Evolutionary conservation across 1,140 invertebrate species (phyloP), one percentile per base, ranked within the genome.

Genomic region (Rhagoletis zephyria): DNA sequence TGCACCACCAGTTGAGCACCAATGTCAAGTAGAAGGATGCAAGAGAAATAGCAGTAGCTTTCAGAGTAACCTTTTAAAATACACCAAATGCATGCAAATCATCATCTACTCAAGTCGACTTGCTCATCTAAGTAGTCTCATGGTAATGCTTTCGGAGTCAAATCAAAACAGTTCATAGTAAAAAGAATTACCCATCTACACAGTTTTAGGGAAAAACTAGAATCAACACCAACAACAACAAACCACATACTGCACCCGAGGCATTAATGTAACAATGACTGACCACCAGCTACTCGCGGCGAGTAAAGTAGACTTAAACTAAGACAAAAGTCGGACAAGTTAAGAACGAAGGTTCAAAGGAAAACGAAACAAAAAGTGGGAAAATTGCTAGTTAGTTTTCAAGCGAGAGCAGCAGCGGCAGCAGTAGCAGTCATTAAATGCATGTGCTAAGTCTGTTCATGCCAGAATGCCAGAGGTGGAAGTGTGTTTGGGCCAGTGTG

Each of bases 321-420:
- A 30, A 67, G 64, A 74, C 70, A 48, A 40, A 40, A 74, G 45
- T 10, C 48, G 70, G 19, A 63, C 61, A 16, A 81, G 74, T 16
- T 5, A 56, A 16, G 16, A n/a, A 40, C 4, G 64, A 56, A 81
- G 48, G 48, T 5, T 14, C 12, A 30, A 81, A 81, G 74, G 16
- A 81, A 30, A 81, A 81, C 19, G 3, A 48, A 14, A n/a, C 30
- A 81, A 81, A 81, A 7, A 51, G n/a, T 81, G 19, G 48, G 45
- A 81, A 81, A 81, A 81, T 19, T 30, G 48, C 45, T 81, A 81
- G 48, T 16, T 81, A 81, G 74, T 81, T 81, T 81, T 3, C 6
- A 81, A 81, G n/a, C 16, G 19, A 30, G 5, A 81, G 74, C n/a
- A 81, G n/a, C 48, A 81, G 48, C 48, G 16, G 74, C n/a, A 19